Evolutionary conservation across 2,797 vertebrate species (phyloP).

Genomic region (Yasuhikotakia modesta): DNA sequence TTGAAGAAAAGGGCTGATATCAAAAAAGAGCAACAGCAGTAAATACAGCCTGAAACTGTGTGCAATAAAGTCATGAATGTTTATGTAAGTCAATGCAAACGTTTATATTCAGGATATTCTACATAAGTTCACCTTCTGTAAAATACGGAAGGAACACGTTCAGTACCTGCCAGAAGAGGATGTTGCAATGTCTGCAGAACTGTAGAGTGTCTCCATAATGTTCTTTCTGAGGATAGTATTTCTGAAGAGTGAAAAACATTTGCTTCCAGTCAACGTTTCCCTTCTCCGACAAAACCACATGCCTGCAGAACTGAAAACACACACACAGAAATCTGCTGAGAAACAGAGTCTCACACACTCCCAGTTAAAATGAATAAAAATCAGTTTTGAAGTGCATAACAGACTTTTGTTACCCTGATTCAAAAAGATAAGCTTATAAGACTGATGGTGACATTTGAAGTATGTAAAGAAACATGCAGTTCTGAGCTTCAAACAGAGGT

Average conservation of each 20-base stretch:
- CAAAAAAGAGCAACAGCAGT: not conserved
- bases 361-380: not conserved
- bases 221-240: conserved; percentile 90
- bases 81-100: too few relatives aligned
- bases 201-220: conserved; percentile 95
- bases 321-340: not conserved
- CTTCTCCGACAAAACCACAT: conserved; percentile 85
- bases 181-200: conserved; percentile 96
- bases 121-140: too few relatives aligned
- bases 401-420: too few relatives aligned
- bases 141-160: too few relatives aligned
- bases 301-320: conserved; percentile 82
- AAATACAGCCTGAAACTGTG: not conserved
- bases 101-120: too few relatives aligned
- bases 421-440: too few relatives aligned
- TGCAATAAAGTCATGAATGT: not conserved
- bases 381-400: too few relatives aligned
- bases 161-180: conserved; percentile 96
- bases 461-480: too few relatives aligned
- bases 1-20: not conserved
- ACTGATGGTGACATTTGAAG: too few relatives aligned
- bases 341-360: not conserved
- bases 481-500: too few relatives aligned
- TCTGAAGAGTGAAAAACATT: conserved; percentile 94
- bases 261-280: conserved; percentile 95